Evolutionary conservation across 2,888 invertebrate species (phyloP).

Genomic region (Merodon equestris): DNA sequence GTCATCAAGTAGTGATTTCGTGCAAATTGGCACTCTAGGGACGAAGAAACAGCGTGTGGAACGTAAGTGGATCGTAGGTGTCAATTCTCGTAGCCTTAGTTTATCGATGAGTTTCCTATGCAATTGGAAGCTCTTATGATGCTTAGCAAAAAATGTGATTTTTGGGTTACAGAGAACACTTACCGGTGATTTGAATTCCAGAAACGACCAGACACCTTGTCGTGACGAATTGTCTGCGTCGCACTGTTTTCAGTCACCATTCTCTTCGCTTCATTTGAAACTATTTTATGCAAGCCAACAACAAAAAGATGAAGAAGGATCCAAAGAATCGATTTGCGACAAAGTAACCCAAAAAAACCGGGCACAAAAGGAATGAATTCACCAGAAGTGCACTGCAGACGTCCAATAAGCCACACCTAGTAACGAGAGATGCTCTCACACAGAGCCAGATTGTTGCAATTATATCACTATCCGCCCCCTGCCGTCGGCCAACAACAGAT

Average conservation of each 20-base stretch:
- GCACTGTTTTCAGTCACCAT: slow-evolving; percentile 44
- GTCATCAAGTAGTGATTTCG: neutral
- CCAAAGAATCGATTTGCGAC: slow-evolving; percentile 55
- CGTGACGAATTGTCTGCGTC: slow-evolving; percentile 65
- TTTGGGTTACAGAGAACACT: too few species aligned
- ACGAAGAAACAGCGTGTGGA: too few species aligned
- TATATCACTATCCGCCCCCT: slow-evolving; percentile 59
- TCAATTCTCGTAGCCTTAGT: too few species aligned
- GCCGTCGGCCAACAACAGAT: slow-evolving; percentile 33
- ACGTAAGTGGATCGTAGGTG: too few species aligned
- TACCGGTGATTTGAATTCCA: neutral
- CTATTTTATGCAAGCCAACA: slow-evolving; percentile 22
- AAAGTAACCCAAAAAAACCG: slow-evolving; percentile 34
- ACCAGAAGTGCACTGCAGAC: slow-evolving; percentile 34
- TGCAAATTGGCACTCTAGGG: too few species aligned
- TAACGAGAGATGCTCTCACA: slow-evolving; percentile 3
- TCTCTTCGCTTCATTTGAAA: slow-evolving; percentile 54
- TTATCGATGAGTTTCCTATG: too few species aligned
- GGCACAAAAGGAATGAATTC: slow-evolving; percentile 12
- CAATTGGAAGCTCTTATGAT: too few species aligned
- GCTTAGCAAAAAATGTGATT: too few species aligned
- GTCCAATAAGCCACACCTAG: slow-evolving; percentile 59
- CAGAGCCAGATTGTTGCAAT: slow-evolving; percentile 59
- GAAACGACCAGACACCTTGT: slow-evolving; percentile 67
- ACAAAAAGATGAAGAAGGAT: slow-evolving; percentile 6